Conservation (phyloP, 2,113 vertebrate genomes). For the Ursus arctos region DNA sequence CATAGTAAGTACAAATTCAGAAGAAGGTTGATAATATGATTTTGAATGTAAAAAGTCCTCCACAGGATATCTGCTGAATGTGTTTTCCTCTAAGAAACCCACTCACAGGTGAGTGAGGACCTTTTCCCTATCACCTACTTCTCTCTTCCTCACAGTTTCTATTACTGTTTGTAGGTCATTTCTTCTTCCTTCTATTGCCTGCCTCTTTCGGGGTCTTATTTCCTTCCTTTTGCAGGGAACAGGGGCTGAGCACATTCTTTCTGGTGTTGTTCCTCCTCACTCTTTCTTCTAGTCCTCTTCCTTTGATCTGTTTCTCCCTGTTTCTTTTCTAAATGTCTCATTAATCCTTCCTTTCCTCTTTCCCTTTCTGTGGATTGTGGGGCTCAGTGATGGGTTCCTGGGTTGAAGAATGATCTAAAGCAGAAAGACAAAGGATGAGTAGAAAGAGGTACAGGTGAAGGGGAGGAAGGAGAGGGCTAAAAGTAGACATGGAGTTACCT, state of each 20-base stretch:
- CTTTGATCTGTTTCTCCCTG: not conserved
- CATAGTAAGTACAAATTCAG: not conserved
- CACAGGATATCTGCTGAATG: not conserved
- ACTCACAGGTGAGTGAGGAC: not conserved
- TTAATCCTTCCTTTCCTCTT: not conserved
- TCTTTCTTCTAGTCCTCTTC: not conserved
- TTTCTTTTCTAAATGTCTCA: not conserved
- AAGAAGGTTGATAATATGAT: not conserved
- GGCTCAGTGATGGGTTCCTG: not conserved
- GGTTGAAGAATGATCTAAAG: not conserved
- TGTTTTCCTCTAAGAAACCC: not conserved
- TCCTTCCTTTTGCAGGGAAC: not conserved
- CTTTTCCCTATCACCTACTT: not conserved
- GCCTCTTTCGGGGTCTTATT: not conserved
- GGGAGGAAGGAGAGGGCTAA: not conserved
- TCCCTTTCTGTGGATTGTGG: not conserved
- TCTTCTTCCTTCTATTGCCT: not conserved
- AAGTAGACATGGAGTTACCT: not conserved
- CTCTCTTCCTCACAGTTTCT: not conserved
- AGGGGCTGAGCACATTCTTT: not conserved
- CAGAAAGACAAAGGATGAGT: not conserved
- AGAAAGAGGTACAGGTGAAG: not conserved
- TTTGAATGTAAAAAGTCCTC: not conserved
- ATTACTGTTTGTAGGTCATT: not conserved
- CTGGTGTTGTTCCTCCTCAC: not conserved